phyloP scores from a whole-genome alignment of 2,888 invertebrate species.

The Euphydryas editha region DNA sequence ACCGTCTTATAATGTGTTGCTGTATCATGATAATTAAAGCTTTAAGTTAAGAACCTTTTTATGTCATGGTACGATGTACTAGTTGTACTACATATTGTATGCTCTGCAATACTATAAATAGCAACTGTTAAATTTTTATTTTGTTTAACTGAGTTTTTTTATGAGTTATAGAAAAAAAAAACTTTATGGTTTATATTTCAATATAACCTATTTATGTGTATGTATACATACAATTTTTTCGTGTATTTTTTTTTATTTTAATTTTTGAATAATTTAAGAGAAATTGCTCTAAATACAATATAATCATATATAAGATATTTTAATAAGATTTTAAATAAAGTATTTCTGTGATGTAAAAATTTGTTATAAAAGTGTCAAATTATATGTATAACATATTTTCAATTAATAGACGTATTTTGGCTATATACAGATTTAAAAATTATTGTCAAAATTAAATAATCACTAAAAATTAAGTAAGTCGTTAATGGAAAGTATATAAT shows the following conservation, averaged over 20 bases:
- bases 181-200: too few species aligned
- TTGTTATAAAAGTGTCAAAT: background rate
- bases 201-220: too few species aligned
- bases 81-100: too few species aligned
- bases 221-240: too few species aligned
- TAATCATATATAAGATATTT: background rate
- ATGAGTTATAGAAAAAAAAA: too few species aligned
- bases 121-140: too few species aligned
- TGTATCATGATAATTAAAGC: too few species aligned
- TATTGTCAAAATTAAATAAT: background rate
- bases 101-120: too few species aligned
- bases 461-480: background rate
- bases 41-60: too few species aligned
- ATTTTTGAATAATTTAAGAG: background rate
- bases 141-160: too few species aligned
- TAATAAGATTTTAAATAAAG: background rate
- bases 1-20: too few species aligned
- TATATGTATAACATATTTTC: background rate
- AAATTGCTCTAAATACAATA: background rate
- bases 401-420: background rate
- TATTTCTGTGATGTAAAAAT: constrained; percentile 10
- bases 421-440: background rate
- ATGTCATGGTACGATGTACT: too few species aligned
- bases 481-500: background rate
- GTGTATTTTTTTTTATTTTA: background rate